These are phyloP conservation scores for Sminthopsis crassicaudata DNA, from an alignment of 2,113 vertebrate genomes.

Conservation along the genomic window DNA sequence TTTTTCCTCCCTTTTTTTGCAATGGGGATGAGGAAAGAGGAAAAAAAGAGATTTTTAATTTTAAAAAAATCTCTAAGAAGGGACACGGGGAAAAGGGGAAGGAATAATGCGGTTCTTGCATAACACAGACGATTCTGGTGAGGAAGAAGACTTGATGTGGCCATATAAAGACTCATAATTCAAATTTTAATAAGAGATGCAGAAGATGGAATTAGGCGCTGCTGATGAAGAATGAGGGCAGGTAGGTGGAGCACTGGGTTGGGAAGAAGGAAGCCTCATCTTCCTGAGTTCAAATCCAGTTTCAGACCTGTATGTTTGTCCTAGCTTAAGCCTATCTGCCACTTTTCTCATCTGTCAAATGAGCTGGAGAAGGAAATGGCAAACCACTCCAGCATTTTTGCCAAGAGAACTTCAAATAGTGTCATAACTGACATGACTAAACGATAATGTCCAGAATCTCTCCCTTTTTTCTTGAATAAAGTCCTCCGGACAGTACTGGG, in stretches of 20 bases:
- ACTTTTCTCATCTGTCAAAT: too few species aligned
- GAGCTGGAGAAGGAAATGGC: too few species aligned
- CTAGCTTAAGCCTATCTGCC: too few species aligned
- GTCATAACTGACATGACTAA: too few species aligned
- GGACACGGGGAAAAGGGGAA: neutral
- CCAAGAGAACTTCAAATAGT: too few species aligned
- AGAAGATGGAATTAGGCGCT: neutral
- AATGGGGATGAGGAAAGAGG: neutral
- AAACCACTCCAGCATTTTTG: too few species aligned
- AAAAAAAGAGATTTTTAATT: neutral
- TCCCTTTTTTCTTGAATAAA: neutral
- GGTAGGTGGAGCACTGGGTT: too few species aligned
- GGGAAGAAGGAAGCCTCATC: too few species aligned
- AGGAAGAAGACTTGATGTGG: neutral
- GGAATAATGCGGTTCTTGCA: neutral
- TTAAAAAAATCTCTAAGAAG: neutral
- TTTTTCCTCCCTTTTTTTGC: neutral
- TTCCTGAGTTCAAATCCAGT: too few species aligned
- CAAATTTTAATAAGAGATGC: neutral
- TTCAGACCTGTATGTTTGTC: too few species aligned
- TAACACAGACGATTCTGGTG: neutral
- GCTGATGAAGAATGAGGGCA: too few species aligned
- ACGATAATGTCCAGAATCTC: neutral
- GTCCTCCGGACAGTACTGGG: neutral
- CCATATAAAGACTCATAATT: neutral